Evolutionary conservation across 2,888 invertebrate species (phyloP).

Genomic region (Drosophila anomalipes): DNA sequence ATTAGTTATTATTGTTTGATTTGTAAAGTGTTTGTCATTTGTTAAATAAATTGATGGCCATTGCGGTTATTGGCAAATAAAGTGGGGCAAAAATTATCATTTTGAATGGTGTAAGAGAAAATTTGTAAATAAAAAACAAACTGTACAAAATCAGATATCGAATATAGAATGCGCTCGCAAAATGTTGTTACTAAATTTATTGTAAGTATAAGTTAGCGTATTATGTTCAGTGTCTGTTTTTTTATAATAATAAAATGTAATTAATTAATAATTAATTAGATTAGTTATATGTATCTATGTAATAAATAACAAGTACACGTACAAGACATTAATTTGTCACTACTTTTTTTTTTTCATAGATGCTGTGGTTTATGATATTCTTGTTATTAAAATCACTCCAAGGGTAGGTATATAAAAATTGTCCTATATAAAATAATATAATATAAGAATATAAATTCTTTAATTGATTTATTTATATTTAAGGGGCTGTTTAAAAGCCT

Average conservation of each 20-base stretch:
- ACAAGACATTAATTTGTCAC: background rate
- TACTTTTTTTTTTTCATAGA: background rate
- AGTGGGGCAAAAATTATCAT: slow-evolving; percentile 47
- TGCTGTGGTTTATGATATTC: background rate
- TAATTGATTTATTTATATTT: background rate
- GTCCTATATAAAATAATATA: background rate
- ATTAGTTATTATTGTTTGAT: slow-evolving; percentile 81
- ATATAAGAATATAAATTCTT: background rate
- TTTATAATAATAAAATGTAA: background rate
- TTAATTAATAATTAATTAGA: background rate
- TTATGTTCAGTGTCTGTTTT: background rate
- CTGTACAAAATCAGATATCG: background rate
- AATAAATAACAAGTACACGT: no score
- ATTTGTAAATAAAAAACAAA: slow-evolving; percentile 15
- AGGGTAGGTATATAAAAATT: background rate
- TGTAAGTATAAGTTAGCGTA: background rate
- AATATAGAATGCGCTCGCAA: slow-evolving; percentile 3
- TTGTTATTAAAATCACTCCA: background rate
- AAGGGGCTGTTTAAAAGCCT: background rate
- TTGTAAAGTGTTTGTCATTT: slow-evolving; percentile 79
- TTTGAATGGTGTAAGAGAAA: slow-evolving; percentile 36
- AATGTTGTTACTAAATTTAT: background rate
- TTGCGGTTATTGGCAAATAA: slow-evolving; percentile 72
- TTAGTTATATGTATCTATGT: background rate
- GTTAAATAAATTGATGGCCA: slow-evolving; percentile 80